Base-by-base conservation (phyloP, 2,888 invertebrate genomes). In the Phoenoteleia sp. region DNA sequence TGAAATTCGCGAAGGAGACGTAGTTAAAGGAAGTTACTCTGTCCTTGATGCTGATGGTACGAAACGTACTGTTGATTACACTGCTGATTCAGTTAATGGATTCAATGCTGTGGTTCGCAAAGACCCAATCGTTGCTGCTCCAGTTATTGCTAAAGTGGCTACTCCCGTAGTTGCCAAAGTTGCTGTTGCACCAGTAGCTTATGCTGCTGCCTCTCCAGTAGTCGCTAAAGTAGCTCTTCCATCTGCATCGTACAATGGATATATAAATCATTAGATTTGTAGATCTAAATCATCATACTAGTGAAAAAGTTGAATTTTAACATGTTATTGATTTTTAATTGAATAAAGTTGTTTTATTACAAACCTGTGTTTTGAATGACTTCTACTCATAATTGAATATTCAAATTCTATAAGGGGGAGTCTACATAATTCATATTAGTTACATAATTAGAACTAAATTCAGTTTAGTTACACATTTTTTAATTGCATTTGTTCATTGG, bases 121-220 rank as follows among this genome's bases (percentile, higher is more conserved):
- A 17, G 62, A 62, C 19, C 88, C 88, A 21, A 86, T 85, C 17
- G 72, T 84, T 19, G 77, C 87, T 39, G 95, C 95, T 3, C 94
- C 94, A 19, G 13, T 72, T 5, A 21, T 21, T 3, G 58, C 47
- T 13, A 56, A 56, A 15, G 15, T 47, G 27, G 5, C 2, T 2
- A 2, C 39, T 39, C 39, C 39, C 13, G 6, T 69, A 0, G 23
- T 3, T 25, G 52, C 25, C 2, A 17, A 67, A 13, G 13, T 56
- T 23, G 36, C 6, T 36, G 62, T 62, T 23, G 36, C 62, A 11
- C 74, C 72, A 25, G 60, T 67, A 0, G 25, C 33, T 29, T 64
- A 64, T 13, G 19, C 23, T 3, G 49, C 13, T 3, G 49, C 13
- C 0, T 5, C 21, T 19, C 58, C 27, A 27, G 36, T 54, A 21